These are phyloP conservation scores for Eulemur albifrons DNA, from an alignment of 2,797 vertebrate species.

Conservation along the genomic window DNA sequence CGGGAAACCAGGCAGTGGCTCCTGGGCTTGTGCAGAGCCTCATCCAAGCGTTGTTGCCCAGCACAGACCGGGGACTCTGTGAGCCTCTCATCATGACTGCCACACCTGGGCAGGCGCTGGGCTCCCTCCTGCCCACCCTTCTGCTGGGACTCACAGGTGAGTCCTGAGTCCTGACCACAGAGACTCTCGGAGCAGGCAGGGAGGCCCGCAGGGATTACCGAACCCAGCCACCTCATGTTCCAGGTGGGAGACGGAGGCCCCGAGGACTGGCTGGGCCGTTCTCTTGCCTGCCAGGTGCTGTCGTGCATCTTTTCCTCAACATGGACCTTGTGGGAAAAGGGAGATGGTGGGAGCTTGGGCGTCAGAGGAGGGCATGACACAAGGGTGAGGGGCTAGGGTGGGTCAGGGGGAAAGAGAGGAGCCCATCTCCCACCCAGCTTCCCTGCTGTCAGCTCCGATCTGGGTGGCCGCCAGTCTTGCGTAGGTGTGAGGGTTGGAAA, in stretches of 20 bases:
- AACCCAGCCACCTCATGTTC: neutral
- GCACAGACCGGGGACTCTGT: rapidly evolving
- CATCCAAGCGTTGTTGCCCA: neutral
- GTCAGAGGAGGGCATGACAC: neutral
- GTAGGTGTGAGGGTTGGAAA: neutral
- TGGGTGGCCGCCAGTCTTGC: neutral
- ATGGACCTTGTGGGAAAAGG: neutral
- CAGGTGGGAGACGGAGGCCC: neutral
- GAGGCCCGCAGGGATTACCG: neutral
- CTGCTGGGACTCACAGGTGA: slow-evolving; percentile 55
- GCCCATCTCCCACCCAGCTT: neutral
- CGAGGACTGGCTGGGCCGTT: neutral
- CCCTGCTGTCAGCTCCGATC: neutral
- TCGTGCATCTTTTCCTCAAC: neutral
- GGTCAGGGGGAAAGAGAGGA: neutral
- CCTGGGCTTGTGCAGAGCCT: neutral
- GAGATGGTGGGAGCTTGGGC: neutral
- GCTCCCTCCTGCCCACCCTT: neutral
- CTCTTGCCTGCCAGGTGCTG: neutral
- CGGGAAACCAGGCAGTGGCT: neutral
- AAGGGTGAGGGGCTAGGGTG: neutral
- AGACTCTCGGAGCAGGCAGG: neutral
- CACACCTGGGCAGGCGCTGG: neutral
- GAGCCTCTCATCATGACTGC: neutral
- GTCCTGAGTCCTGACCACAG: neutral